phyloP scores from a whole-genome alignment of 1,140 invertebrate species.

The Brachystomella parvula region DNA sequence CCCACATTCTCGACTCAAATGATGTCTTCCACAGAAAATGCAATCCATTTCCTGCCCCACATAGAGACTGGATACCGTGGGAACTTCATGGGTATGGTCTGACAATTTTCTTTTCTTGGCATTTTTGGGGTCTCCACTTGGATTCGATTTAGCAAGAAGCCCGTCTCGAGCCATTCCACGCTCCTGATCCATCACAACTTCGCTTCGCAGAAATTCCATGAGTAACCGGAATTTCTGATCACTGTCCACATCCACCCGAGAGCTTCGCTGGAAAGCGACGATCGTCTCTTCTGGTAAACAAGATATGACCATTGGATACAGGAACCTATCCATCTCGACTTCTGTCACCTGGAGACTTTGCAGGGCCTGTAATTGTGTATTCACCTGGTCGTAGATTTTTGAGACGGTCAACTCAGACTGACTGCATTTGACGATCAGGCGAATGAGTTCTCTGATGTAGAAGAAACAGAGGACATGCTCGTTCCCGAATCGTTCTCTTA shows the following conservation, averaged over 20 bases:
- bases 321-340: conserved; percentile 41
- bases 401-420: neutral
- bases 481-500: conserved; percentile 14
- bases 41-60: neutral
- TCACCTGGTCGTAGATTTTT: conserved; percentile 4
- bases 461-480: conserved; percentile 11
- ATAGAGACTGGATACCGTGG: neutral
- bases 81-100: neutral
- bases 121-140: neutral
- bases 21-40: neutral
- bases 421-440: conserved; percentile 1
- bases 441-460: conserved; percentile 14
- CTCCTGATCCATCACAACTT: neutral
- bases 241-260: neutral
- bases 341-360: conserved; percentile 35
- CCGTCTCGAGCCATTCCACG: neutral
- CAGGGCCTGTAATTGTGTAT: conserved; percentile 15
- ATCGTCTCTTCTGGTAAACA: conserved; percentile 24
- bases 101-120: neutral
- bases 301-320: conserved; percentile 31
- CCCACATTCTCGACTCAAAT: neutral
- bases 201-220: neutral
- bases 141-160: neutral
- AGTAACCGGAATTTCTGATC: neutral
- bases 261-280: conserved; percentile 38